These are phyloP conservation scores for Rhizoglyphus robini DNA, from an alignment of 1,140 invertebrate species.

Conservation along the genomic window DNA sequence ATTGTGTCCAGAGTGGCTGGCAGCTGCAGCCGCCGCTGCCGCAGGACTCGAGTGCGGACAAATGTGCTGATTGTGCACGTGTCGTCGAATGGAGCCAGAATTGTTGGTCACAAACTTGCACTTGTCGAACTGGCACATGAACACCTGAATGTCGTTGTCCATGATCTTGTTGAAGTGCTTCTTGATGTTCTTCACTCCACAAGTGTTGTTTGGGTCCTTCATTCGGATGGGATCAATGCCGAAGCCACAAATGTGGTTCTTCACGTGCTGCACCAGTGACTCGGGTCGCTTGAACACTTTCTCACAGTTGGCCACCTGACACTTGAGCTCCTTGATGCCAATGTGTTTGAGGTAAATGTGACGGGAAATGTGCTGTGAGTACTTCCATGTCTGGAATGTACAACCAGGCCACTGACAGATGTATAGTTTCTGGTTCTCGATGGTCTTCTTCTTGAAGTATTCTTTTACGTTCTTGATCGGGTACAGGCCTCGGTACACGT, in stretches of 20 bases:
- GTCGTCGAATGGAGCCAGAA: slow-evolving; percentile 12
- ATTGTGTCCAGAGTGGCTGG: neutral
- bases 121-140: neutral
- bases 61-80: slow-evolving; percentile 19
- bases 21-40: neutral
- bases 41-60: neutral
- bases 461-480: slow-evolving; percentile 17
- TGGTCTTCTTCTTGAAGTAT: slow-evolving; percentile 4
- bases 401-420: slow-evolving; percentile 9
- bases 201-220: slow-evolving; percentile 9
- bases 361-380: slow-evolving; percentile 15
- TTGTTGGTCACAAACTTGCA: slow-evolving; percentile 17
- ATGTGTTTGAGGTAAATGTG: slow-evolving; percentile 18
- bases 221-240: slow-evolving; percentile 7
- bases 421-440: neutral
- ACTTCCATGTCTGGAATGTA: slow-evolving; percentile 14
- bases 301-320: neutral
- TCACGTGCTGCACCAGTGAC: slow-evolving; percentile 13
- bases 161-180: neutral
- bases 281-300: slow-evolving; percentile 16
- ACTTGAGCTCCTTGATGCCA: slow-evolving; percentile 15
- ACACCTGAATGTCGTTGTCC: slow-evolving; percentile 15
- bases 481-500: slow-evolving; percentile 15
- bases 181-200: slow-evolving; percentile 15
- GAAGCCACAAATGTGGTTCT: slow-evolving; percentile 20